Base-by-base conservation (phyloP, 2,797 vertebrate genomes). In the Hylomyscus alleni region DNA sequence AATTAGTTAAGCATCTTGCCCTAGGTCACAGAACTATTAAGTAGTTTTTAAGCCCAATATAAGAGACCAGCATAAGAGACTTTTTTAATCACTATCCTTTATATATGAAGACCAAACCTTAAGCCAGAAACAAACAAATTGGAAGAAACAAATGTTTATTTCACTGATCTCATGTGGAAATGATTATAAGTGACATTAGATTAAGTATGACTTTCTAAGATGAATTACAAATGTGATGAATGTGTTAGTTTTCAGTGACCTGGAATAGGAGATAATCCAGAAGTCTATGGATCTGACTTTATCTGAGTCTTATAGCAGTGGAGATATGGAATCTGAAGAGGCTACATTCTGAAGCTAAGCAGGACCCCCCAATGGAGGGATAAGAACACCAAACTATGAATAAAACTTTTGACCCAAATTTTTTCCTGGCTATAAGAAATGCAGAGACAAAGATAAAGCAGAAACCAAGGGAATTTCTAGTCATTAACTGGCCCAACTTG, bases 161-260 rank as follows among this genome's bases (percentile, higher is more conserved):
- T 26, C 37, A 34, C 15, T 87, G 14, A 17, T 92, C 44, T 90
- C 60, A n/a, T 62, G 24, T 52, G 34, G 29, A 76, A 76, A 52
- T 62, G 15, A 90, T 62, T 77, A 67, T 75, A 92, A 73, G 17
- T 76, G 37, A 76, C 44, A 58, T 50, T 58, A 89, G 26, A 69
- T 86, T 87, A 90, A 90, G 4, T 34, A 80, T 84, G 81, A 73
- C 54, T 90, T 90, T 81, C 54, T 69, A 22, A 78, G 15, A 87
- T 81, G 29, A 81, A n/a, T 77, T n/a, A 34, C 26, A 91, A 52
- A n/a, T n/a, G n/a, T n/a, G n/a, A 81, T 67, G 4, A 91, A 84
- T 56, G 2, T 84, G 40, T 60, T 86, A n/a, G 17, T 81, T 76
- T 81, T 75, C 13, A 2, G 65, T 67, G 31, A 15, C 65, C 65